Percentiles rank a stretch among this genome's conserved stretches.
These are phyloP conservation scores for Myioborus melanocephalus DNA, from an alignment of 2,797 vertebrate species.

Conservation along the genomic window DNA sequence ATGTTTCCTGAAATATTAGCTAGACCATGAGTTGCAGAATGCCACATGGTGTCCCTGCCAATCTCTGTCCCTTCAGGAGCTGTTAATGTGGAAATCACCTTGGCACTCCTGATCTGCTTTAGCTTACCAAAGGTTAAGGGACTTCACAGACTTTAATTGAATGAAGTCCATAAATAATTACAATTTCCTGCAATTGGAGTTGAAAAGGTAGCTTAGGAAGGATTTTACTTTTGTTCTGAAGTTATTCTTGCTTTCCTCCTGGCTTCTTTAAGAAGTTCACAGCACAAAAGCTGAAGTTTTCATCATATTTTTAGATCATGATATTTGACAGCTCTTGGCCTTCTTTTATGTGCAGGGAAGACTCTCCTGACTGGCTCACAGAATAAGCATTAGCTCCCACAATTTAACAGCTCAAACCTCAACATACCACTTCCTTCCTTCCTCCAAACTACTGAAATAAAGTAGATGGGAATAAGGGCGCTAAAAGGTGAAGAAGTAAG, in stretches of 20 bases:
- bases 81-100: neutral
- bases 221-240: conserved; percentile 3
- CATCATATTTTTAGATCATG: neutral
- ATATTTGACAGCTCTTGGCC: conserved; percentile 3
- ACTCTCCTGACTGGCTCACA: neutral
- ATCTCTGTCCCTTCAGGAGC: neutral
- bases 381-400: neutral
- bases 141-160: neutral
- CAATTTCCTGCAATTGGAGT: neutral
- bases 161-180: neutral
- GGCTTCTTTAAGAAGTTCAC: neutral
- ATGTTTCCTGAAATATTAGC: conserved; percentile 31
- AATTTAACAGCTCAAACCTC: neutral
- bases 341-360: neutral
- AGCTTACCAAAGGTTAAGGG: neutral
- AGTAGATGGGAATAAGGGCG: neutral
- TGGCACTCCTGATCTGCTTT: neutral
- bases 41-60: neutral
- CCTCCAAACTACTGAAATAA: neutral
- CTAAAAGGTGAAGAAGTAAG: neutral
- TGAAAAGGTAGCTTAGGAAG: neutral
- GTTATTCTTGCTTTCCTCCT: neutral
- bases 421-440: neutral
- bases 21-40: neutral
- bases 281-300: neutral